Evolutionary conservation across 2,888 invertebrate species (phyloP).

Genomic region (Tanaodytes sp.): DNA sequence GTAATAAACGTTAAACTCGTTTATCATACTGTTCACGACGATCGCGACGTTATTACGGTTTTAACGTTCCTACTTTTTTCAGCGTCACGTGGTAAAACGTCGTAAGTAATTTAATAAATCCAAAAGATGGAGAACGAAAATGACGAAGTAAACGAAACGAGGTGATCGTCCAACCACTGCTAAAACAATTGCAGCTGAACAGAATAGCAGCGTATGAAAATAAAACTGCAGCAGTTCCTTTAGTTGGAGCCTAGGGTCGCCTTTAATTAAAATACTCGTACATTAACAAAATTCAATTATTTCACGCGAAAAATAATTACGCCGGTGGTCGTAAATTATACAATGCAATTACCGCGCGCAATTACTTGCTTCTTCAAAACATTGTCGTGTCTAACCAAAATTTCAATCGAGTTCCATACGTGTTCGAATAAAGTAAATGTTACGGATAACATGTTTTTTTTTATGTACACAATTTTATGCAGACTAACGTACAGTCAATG

Average conservation of each 20-base stretch:
- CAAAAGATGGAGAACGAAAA: neutral
- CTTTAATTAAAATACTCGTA: slow-evolving; percentile 50
- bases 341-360: slow-evolving; percentile 48
- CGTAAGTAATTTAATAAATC: slow-evolving; percentile 10
- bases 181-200: slow-evolving; percentile 25
- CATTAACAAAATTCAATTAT: slow-evolving; percentile 53
- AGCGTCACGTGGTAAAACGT: neutral
- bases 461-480: too few relatives aligned
- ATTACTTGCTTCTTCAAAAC: slow-evolving; percentile 47
- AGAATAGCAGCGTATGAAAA: slow-evolving; percentile 35
- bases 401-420: slow-evolving; percentile 27
- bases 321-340: slow-evolving; percentile 48
- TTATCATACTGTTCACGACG: too few relatives aligned
- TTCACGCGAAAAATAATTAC: slow-evolving; percentile 45
- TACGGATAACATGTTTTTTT: too few relatives aligned
- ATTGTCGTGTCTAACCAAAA: slow-evolving; percentile 41
- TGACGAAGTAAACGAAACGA: neutral
- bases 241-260: slow-evolving; percentile 15
- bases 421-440: too few relatives aligned
- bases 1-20: too few relatives aligned
- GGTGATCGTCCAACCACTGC: slow-evolving; percentile 2
- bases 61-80: neutral
- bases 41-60: too few relatives aligned
- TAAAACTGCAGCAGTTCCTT: slow-evolving; percentile 22
- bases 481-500: too few relatives aligned